Conservation (phyloP, 2,113 vertebrate genomes). For the Spea multiplicata region DNA sequence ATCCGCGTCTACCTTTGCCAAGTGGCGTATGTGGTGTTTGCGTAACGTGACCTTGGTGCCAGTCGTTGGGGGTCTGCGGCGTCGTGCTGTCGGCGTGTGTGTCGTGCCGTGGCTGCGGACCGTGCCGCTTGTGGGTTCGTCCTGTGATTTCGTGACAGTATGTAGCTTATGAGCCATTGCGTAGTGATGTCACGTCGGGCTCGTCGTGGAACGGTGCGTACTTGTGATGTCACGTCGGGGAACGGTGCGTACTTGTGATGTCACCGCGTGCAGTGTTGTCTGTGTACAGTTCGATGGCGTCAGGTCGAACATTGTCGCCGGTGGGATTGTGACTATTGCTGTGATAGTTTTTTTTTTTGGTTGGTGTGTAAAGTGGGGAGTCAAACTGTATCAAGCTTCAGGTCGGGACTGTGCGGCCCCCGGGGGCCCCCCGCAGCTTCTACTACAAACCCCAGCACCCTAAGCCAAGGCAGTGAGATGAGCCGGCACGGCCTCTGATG, state of each 20-base stretch:
- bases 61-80: background rate
- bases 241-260: background rate
- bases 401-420: too few relatives aligned
- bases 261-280: background rate
- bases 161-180: conserved; percentile 1
- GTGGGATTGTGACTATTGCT: background rate
- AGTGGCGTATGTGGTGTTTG: conserved; percentile 15
- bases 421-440: too few relatives aligned
- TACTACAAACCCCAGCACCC: too few relatives aligned
- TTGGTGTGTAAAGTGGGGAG: conserved; percentile 8
- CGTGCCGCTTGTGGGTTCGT: background rate
- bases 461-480: too few relatives aligned
- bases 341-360: background rate
- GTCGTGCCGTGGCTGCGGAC: conserved; percentile 7
- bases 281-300: background rate
- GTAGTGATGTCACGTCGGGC: background rate
- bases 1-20: conserved; percentile 2
- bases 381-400: background rate
- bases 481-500: too few relatives aligned
- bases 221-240: too few relatives aligned
- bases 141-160: background rate
- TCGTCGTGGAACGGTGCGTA: background rate
- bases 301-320: background rate
- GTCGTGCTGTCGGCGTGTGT: background rate
- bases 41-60: background rate